phyloP scores from a whole-genome alignment of 2,113 vertebrate species.

The Peromyscus maniculatus region DNA sequence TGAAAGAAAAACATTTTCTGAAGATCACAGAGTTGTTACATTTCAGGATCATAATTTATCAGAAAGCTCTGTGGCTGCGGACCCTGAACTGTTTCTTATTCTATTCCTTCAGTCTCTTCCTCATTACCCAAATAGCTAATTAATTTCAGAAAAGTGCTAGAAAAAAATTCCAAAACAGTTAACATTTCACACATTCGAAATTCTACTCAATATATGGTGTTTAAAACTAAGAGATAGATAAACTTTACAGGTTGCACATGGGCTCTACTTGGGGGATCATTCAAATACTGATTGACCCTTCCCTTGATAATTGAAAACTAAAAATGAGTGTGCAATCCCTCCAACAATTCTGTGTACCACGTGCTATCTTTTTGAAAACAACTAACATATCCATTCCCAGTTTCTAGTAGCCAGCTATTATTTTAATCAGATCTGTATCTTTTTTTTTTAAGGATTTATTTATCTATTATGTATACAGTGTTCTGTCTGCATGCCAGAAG shows the following conservation, averaged over 20 bases:
- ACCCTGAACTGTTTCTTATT: not conserved
- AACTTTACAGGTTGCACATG: not conserved
- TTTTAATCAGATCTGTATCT: not conserved
- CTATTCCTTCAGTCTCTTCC: not conserved
- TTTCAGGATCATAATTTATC: not conserved
- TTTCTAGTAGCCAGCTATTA: not conserved
- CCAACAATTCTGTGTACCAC: not conserved
- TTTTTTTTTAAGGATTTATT: not conserved
- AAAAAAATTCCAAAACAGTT: not conserved
- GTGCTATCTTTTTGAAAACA: not conserved
- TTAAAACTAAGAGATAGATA: not conserved
- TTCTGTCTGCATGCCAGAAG: too few species aligned
- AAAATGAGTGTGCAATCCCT: not conserved
- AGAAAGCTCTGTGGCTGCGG: not conserved
- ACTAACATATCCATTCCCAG: not conserved
- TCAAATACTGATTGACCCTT: not conserved
- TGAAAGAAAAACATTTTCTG: conserved; percentile 41
- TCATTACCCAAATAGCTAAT: not conserved
- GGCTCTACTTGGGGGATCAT: not conserved
- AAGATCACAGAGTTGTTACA: not conserved
- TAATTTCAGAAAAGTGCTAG: not conserved
- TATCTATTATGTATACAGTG: too few species aligned
- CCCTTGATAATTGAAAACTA: not conserved
- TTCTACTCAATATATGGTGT: not conserved
- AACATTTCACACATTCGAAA: conserved; percentile 4